A percentile compares a stretch with the other conserved stretches of the same genome.
Evolutionary conservation across 1,140 invertebrate genomes (phyloP).

Genomic region (Venustaconcha ellipsiformis): DNA sequence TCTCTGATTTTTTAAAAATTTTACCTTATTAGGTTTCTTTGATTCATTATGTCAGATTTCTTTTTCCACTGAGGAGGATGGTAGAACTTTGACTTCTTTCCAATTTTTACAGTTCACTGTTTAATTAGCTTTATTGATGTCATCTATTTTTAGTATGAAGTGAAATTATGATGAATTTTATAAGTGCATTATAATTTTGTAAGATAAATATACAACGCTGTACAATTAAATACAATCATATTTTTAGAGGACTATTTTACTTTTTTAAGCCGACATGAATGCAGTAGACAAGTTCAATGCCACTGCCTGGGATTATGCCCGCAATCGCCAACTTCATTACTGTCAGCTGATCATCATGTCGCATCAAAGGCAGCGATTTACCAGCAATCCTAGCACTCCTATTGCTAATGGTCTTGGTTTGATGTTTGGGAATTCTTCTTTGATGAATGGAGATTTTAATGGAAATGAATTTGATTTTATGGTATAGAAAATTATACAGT

Average conservation of each 20-base stretch:
- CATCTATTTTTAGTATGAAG: too few species aligned
- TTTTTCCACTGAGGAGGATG: too few species aligned
- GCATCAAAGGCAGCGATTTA: slow-evolving; percentile 60
- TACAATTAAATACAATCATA: too few species aligned
- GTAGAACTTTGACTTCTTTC: too few species aligned
- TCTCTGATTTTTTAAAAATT: too few species aligned
- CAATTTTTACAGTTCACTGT: too few species aligned
- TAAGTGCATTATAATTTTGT: too few species aligned
- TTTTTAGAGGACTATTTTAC: neutral
- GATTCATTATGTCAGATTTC: too few species aligned
- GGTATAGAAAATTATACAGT: neutral
- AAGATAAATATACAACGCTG: too few species aligned
- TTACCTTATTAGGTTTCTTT: too few species aligned
- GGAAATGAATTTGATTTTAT: slow-evolving; percentile 29
- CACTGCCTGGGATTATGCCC: slow-evolving; percentile 67
- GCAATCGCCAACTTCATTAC: slow-evolving; percentile 65
- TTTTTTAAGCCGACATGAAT: slow-evolving; percentile 58
- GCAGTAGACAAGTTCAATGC: slow-evolving; percentile 60
- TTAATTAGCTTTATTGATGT: too few species aligned
- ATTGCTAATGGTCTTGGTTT: slow-evolving; percentile 52
- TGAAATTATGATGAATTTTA: too few species aligned
- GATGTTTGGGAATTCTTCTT: slow-evolving; percentile 18
- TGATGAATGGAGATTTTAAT: slow-evolving; percentile 21
- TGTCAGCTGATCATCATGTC: slow-evolving; percentile 68
- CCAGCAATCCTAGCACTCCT: slow-evolving; percentile 52